Base-by-base conservation (phyloP, 2,888 invertebrate genomes). In the Ormyrus labotus region DNA sequence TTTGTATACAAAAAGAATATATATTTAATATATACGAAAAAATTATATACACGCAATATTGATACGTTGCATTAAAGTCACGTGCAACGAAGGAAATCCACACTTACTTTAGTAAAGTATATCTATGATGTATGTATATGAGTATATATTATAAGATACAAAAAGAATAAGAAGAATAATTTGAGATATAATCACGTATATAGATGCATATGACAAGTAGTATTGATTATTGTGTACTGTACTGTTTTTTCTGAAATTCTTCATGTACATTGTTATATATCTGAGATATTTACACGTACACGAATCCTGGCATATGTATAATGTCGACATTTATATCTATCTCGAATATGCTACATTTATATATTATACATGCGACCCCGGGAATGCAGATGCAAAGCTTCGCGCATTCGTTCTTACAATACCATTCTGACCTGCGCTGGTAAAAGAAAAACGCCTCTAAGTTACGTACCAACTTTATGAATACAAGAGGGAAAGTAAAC, bases 211-310 rank as follows among this genome's bases (percentile, higher is more conserved):
- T 83, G 80, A 81, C 86, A 88, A 87, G 87, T 89, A 89, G 87
- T 88, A 89, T 89, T 88, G 88, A 90, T 89, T 89, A 89, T 88
- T 88, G 87, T 89, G 87, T 90, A 90, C 87, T 87, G 87, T 90
- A 89, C 88, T 88, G 87, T 90, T 88, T 80, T 80, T 82, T 82
- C 78, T 80, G 87, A 86, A 88, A 85, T 83, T 88, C 86, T 88
- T 85, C 87, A 87, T 89, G 87, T 89, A 89, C 88, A 89, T 89
- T 87, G 80, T 80, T 82, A 82, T 78, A 82, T 82, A 84, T 86
- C 83, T 82, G 48, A 84, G 85, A 86, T 84, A 85, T 84, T 84
- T 84, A 85, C 85, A 85, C 84, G 83, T 86, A 85, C 85, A 85
- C 85, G 82, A 83, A 82, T 84, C 85, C 84, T 84, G 85, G 85